Conservation (phyloP, 2,113 vertebrate genomes). For the Gymnogyps californianus region DNA sequence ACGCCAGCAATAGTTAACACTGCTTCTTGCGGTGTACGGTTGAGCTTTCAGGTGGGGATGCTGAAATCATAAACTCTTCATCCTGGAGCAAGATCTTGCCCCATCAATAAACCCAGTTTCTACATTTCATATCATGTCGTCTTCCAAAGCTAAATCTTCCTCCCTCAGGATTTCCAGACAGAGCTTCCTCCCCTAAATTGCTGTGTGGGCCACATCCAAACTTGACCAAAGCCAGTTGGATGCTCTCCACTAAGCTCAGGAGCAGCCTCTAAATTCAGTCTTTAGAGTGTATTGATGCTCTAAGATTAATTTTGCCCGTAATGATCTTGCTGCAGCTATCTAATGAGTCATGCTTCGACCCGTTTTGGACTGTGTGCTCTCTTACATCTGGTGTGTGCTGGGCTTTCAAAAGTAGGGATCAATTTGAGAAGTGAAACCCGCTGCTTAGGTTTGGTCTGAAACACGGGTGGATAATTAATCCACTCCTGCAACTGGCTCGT, state of each 20-base stretch:
- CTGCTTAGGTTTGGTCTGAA: rapidly evolving
- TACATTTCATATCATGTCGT: neutral
- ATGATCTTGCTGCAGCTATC: neutral
- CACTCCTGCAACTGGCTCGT: rapidly evolving
- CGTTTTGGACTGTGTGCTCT: rapidly evolving
- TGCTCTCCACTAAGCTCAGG: neutral
- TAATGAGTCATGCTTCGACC: rapidly evolving
- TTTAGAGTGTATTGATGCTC: rapidly evolving
- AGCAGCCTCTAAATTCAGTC: neutral
- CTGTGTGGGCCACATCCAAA: neutral
- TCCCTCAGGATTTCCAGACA: neutral
- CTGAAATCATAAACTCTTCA: neutral
- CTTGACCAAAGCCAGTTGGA: neutral
- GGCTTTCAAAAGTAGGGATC: rapidly evolving
- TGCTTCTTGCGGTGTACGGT: neutral
- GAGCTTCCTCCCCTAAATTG: neutral
- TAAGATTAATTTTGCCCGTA: rapidly evolving
- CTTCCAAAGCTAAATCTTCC: neutral
- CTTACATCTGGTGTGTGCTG: rapidly evolving
- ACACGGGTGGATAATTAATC: rapidly evolving
- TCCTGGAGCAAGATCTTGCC: neutral
- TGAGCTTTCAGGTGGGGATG: neutral
- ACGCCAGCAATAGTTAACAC: rapidly evolving
- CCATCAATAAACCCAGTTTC: neutral
- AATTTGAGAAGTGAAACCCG: rapidly evolving